Evolutionary conservation across 2,888 invertebrate genomes (phyloP), one percentile per base, ranked within the genome.

Genomic region (Pyrocoelia pectoralis): DNA sequence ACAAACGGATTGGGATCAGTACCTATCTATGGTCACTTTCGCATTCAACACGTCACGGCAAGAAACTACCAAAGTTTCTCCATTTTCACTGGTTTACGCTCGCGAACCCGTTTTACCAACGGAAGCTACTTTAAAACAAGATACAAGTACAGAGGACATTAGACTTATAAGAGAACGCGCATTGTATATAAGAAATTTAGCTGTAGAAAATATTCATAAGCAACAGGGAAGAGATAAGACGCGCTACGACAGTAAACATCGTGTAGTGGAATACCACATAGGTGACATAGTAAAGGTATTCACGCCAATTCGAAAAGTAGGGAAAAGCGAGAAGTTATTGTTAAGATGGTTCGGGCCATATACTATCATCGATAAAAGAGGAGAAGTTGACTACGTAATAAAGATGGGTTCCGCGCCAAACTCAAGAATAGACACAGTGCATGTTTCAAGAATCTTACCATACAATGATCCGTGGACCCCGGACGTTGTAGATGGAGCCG

Each of bases 1-100:
- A n/a, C 48, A 48, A 12, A 48, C 19, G 6, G 48, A 48, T 48
- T 48, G 48, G 19, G 48, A 48, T 12, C 18, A 48, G 15, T 48
- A 48, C n/a, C n/a, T 48, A 19, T n/a, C n/a, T n/a, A 15, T 17
- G 19, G 48, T 48, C 10, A 48, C 49, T 13, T 50, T 28, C 8
- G 28, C 49, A 1, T 48, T 15, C 19, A 48, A 48, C 19, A 48
- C 17, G 8, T 12, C 40, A 0, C 1, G 46, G 1, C n/a, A 46
- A 18, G 17, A 46, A 2, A 46, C 17, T 17, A 15, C 17, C 24
- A 50, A 13, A 50, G 3, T 14, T 5, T 48, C 48, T 3, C 48
- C 48, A 17, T 48, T 48, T 48, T 18, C 4, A 2, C 13, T 43
- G 12, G 43, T 43, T 12, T 13, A 13, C 51, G 43, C 46, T 46